phyloP scores from a whole-genome alignment of 2,888 invertebrate genomes.

The Brachyopa scutellaris region DNA sequence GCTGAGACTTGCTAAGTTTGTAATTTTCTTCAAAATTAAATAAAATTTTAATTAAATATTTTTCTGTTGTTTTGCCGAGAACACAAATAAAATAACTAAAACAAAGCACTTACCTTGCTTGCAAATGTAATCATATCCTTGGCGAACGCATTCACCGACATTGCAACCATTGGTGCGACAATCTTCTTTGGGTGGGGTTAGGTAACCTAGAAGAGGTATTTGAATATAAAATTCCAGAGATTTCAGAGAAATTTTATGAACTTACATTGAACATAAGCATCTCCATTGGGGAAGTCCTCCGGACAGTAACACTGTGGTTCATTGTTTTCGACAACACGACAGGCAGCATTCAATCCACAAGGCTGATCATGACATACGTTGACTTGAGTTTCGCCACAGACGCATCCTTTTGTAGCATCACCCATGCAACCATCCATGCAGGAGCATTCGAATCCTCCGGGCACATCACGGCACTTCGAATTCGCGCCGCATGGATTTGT shows the following conservation, averaged over 20 bases:
- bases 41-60: not conserved
- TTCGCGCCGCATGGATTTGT: conserved; percentile 93
- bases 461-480: conserved; percentile 90
- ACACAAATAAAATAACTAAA: conserved; percentile 27
- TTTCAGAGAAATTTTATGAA: no score
- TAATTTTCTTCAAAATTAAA: not conserved
- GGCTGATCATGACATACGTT: conserved; percentile 90
- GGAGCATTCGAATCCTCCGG: conserved; percentile 90
- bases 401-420: conserved; percentile 90
- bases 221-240: not conserved
- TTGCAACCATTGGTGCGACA: conserved; percentile 93
- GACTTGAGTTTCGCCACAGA: conserved; percentile 86
- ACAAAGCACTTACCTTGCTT: conserved; percentile 80
- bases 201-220: conserved; percentile 75
- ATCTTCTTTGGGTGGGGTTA: conserved; percentile 84
- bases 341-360: conserved; percentile 92
- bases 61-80: conserved; percentile 10
- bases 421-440: conserved; percentile 91
- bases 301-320: conserved; percentile 93
- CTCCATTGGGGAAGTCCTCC: conserved; percentile 90
- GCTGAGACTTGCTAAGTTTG: conserved; percentile 56
- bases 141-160: conserved; percentile 91
- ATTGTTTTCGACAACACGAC: conserved; percentile 86
- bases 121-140: conserved; percentile 90
- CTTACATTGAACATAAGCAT: conserved; percentile 93